A percentile compares a stretch with the other conserved stretches of the same genome.
Evolutionary conservation across 2,113 vertebrate genomes (phyloP).

Genomic region (Mus pahari): DNA sequence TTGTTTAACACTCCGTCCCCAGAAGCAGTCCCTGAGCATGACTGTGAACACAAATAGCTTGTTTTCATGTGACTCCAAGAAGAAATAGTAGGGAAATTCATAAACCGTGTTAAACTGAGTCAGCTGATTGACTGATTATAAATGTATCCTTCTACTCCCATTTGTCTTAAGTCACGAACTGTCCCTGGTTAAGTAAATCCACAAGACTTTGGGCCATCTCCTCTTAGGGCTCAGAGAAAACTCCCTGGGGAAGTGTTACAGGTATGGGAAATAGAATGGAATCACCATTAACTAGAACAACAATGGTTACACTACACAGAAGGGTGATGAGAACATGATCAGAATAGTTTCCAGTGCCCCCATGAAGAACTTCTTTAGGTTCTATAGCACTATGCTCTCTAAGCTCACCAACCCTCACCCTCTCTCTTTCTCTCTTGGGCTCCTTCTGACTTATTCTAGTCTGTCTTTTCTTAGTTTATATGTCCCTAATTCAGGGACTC

Average conservation of each 20-base stretch:
- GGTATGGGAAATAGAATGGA: neutral
- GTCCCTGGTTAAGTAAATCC: neutral
- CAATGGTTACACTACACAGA: neutral
- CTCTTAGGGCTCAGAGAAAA: neutral
- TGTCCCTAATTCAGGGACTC: neutral
- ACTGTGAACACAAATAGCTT: neutral
- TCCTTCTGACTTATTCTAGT: neutral
- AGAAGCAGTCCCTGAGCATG: neutral
- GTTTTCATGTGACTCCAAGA: neutral
- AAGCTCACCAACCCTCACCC: neutral
- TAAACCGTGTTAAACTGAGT: neutral
- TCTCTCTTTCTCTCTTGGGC: neutral
- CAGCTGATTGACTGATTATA: neutral
- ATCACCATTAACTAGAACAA: too few relatives aligned
- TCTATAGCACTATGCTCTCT: accelerated
- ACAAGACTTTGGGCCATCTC: neutral
- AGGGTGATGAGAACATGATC: neutral
- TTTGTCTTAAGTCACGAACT: neutral
- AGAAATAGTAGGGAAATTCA: neutral
- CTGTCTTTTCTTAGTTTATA: neutral
- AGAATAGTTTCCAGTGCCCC: neutral
- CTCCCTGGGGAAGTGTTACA: too few relatives aligned
- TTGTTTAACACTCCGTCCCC: neutral
- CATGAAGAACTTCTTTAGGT: neutral
- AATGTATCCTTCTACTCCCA: neutral